Evolutionary conservation across 2,888 invertebrate genomes (phyloP).

Genomic region (Sesamia inferens): DNA sequence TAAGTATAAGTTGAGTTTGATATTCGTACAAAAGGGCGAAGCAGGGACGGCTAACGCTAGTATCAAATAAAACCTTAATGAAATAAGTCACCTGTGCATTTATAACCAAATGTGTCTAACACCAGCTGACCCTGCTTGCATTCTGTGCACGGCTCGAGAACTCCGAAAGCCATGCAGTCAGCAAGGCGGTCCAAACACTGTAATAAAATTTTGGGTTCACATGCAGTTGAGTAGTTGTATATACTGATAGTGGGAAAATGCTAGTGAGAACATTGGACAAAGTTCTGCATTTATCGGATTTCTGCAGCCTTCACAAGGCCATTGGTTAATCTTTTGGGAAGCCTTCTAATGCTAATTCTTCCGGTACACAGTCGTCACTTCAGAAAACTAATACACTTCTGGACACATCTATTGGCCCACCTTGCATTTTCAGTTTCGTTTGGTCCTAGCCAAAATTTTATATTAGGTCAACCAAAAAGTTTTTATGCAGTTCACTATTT

Average conservation of each 20-base stretch:
- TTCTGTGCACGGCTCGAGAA: slow-evolving; percentile 93
- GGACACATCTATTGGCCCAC: too few species aligned
- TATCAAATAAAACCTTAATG: neutral
- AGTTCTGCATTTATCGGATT: neutral
- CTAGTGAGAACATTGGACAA: neutral
- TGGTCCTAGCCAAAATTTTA: too few species aligned
- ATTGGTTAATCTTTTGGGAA: neutral
- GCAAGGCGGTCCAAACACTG: slow-evolving; percentile 94
- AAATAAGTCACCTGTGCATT: slow-evolving; percentile 92
- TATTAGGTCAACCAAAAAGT: too few species aligned
- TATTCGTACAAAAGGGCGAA: too few species aligned
- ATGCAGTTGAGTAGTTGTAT: neutral
- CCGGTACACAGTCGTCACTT: neutral
- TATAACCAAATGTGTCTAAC: slow-evolving; percentile 94
- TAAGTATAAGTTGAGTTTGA: neutral
- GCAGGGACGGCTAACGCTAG: neutral
- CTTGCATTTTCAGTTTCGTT: too few species aligned
- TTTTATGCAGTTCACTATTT: too few species aligned
- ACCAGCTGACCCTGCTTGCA: slow-evolving; percentile 94
- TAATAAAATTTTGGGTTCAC: slow-evolving; percentile 61
- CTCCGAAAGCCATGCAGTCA: slow-evolving; percentile 97
- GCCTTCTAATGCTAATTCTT: neutral
- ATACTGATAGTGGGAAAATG: neutral
- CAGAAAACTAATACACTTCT: too few species aligned
- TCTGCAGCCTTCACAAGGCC: neutral